Conservation (phyloP, 2,113 vertebrate species). For the Turdus rufiventris region DNA sequence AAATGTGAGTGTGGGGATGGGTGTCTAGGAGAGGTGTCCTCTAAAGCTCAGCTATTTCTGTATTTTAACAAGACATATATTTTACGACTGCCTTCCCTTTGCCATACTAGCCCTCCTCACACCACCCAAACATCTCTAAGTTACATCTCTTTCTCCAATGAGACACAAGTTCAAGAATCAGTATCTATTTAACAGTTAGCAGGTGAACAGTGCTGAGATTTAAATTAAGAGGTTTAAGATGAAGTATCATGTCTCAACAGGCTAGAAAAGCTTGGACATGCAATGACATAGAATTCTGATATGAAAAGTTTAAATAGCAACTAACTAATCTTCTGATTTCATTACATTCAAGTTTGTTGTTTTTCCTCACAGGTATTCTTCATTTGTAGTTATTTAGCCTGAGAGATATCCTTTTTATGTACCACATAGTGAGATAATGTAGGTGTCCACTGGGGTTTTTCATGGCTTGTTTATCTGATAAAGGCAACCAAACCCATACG, state of each 20-base stretch:
- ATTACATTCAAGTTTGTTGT: neutral
- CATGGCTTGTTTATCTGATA: neutral
- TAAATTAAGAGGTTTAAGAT: neutral
- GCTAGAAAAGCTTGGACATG: neutral
- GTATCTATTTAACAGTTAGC: neutral
- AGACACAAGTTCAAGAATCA: neutral
- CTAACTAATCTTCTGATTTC: neutral
- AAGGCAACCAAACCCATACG: neutral
- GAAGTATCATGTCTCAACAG: neutral
- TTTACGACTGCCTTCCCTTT: neutral
- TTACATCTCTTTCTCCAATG: neutral
- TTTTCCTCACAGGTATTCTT: neutral
- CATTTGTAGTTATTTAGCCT: neutral
- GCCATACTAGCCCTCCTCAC: neutral
- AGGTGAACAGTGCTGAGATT: neutral
- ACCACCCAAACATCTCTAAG: neutral
- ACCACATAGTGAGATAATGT: neutral
- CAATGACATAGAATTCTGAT: neutral
- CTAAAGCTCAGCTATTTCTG: neutral
- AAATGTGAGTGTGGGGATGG: neutral
- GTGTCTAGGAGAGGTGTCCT: neutral
- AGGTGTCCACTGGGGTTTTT: neutral
- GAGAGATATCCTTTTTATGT: neutral
- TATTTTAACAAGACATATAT: neutral
- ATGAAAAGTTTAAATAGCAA: neutral